A percentile compares a stretch with the other conserved stretches of the same genome.
These are phyloP conservation scores for Tor tambroides DNA, from an alignment of 2,113 vertebrate genomes.

Conservation along the genomic window DNA sequence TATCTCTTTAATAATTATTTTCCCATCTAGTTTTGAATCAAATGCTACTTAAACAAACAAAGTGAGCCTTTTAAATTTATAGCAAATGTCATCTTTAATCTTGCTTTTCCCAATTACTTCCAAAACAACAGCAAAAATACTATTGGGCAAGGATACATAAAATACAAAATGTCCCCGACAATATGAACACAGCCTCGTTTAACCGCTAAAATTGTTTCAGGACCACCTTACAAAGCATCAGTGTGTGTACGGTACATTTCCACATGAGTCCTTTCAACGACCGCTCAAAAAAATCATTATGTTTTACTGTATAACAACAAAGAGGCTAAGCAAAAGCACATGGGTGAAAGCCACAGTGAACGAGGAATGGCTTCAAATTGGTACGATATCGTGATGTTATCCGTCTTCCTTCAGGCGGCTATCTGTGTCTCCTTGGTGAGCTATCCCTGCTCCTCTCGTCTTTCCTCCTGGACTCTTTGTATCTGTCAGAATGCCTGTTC, in stretches of 20 bases:
- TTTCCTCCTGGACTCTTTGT: conserved; percentile 70
- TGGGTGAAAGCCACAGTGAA: conserved; percentile 4
- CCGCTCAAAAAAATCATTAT: background rate
- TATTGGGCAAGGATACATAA: background rate
- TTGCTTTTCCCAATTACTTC: conserved; percentile 27
- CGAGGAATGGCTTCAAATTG: background rate
- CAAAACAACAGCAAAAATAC: conserved; percentile 44
- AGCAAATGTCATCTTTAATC: conserved; percentile 40
- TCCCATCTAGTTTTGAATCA: background rate
- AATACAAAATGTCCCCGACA: conserved; percentile 44
- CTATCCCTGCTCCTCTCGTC: conserved; percentile 70
- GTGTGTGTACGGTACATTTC: background rate
- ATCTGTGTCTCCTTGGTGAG: conserved; percentile 76
- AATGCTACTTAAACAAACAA: background rate
- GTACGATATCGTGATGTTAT: background rate
- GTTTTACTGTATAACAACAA: background rate
- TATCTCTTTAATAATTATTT: background rate
- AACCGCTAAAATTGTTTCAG: conserved; percentile 10
- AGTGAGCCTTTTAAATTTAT: background rate
- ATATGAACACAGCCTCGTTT: conserved; percentile 22
- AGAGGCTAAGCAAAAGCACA: conserved; percentile 40
- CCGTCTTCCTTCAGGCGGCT: conserved; percentile 1
- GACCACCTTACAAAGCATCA: background rate
- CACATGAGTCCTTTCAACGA: background rate
- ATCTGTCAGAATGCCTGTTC: conserved; percentile 69